Conservation (phyloP, 2,797 vertebrate genomes). For the Anguilla obscura region DNA sequence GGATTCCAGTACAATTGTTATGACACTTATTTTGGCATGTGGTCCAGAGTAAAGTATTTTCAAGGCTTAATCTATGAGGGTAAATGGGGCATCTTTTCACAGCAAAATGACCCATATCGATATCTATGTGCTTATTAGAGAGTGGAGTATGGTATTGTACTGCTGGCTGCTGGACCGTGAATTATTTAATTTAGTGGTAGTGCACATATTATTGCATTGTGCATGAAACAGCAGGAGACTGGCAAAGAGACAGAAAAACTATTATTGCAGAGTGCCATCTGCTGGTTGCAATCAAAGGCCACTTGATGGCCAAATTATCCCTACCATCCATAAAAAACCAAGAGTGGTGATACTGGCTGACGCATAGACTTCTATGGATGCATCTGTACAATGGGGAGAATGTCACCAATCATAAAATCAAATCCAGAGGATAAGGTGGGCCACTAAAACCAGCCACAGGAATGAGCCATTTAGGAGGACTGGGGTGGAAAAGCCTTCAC, state of each 20-base stretch:
- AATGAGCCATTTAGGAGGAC: neutral
- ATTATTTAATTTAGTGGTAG: slow-evolving; percentile 25
- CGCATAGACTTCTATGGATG: neutral
- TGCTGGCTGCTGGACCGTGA: slow-evolving; percentile 12
- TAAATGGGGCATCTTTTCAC: slow-evolving; percentile 15
- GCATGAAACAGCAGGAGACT: neutral
- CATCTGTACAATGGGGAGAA: neutral
- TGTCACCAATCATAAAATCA: neutral
- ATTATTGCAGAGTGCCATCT: slow-evolving; percentile 32
- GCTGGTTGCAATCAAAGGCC: slow-evolving; percentile 15
- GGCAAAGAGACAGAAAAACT: neutral
- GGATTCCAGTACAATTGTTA: neutral
- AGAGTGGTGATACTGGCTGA: neutral
- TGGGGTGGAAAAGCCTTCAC: neutral
- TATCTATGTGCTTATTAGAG: slow-evolving; percentile 31
- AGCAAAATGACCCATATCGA: slow-evolving; percentile 29
- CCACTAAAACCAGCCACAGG: neutral
- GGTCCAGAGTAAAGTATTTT: neutral
- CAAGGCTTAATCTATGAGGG: neutral
- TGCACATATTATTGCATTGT: slow-evolving; percentile 4
- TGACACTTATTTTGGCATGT: neutral
- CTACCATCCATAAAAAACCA: neutral
- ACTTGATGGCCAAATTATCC: neutral
- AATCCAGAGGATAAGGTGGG: neutral
- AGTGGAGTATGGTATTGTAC: slow-evolving; percentile 26